Conservation (phyloP, 1,140 invertebrate genomes). For the Eumaeus atala region DNA sequence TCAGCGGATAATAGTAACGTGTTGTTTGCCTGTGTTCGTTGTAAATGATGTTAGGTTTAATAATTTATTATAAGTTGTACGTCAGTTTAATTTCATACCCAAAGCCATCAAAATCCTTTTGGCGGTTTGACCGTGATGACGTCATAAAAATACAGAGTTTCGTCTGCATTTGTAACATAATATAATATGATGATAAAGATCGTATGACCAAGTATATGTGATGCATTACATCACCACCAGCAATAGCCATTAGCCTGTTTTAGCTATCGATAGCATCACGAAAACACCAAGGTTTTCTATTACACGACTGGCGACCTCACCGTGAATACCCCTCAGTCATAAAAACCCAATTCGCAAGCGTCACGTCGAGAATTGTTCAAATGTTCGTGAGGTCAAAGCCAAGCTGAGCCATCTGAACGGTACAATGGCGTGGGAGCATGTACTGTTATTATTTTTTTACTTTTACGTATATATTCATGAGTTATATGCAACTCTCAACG, state of each 20-base stretch:
- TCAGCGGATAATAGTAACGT: too few species aligned
- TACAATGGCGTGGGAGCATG: slow-evolving; percentile 4
- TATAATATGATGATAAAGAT: not conserved
- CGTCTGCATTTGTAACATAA: too few species aligned
- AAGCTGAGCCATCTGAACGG: not conserved
- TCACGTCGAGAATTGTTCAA: not conserved
- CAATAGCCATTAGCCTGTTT: too few species aligned
- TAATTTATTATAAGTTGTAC: too few species aligned
- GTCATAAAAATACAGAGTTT: too few species aligned
- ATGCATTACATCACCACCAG: not conserved
- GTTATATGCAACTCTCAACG: not conserved
- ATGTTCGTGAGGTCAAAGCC: slow-evolving; percentile 1
- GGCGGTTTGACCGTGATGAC: too few species aligned
- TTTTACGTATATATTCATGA: not conserved
- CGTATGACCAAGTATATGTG: slow-evolving; percentile 1
- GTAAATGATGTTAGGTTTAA: too few species aligned
- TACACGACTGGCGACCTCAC: not conserved
- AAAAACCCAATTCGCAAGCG: not conserved
- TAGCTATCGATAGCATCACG: not conserved
- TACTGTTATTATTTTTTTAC: slow-evolving; percentile 2
- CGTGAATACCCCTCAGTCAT: not conserved
- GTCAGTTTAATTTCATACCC: too few species aligned
- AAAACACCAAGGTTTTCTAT: slow-evolving; percentile 1
- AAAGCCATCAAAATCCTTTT: too few species aligned
- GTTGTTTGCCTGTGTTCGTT: too few species aligned